A percentile compares a stretch with the other conserved stretches of the same genome.
phyloP scores from a whole-genome alignment of 2,797 vertebrate species.

The Paratrypauchen microcephalus region DNA sequence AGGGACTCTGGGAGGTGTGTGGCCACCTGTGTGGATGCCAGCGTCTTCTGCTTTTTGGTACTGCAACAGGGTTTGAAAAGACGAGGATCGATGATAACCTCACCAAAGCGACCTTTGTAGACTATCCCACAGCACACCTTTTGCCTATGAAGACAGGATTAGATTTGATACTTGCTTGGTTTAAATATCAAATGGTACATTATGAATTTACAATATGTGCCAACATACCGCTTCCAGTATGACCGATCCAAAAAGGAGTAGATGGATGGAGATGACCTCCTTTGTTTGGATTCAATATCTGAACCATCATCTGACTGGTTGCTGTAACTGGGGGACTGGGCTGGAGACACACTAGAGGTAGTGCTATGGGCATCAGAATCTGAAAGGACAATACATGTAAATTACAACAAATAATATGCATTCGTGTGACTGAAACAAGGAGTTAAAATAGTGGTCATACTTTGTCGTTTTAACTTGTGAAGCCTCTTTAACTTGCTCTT shows the following conservation, averaged over 20 bases:
- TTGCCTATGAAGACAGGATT: conserved; percentile 62
- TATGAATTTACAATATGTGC: neutral
- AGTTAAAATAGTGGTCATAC: conserved; percentile 46
- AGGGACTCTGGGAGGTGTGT: conserved; percentile 64
- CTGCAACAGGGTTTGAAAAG: conserved; percentile 86
- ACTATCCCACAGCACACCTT: conserved; percentile 85
- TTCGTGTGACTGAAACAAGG: neutral
- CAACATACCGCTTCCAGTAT: conserved; percentile 81
- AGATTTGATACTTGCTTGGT: neutral
- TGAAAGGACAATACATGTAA: conserved; percentile 37
- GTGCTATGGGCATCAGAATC: conserved; percentile 85
- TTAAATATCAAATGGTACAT: neutral
- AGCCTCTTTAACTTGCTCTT: conserved; percentile 81
- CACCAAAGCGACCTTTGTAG: conserved; percentile 84
- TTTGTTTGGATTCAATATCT: conserved; percentile 82
- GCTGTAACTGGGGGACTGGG: conserved; percentile 84
- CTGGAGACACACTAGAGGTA: conserved; percentile 82
- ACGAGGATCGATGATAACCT: conserved; percentile 84
- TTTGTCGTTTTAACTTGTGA: conserved; percentile 83
- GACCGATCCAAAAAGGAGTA: conserved; percentile 84
- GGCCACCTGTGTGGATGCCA: conserved; percentile 63
- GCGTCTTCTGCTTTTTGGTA: conserved; percentile 75
- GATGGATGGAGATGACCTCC: conserved; percentile 71
- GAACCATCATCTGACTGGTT: conserved; percentile 84
- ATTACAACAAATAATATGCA: neutral